Conservation (phyloP, 2,888 invertebrate species). For the Pollenia labialis region DNA sequence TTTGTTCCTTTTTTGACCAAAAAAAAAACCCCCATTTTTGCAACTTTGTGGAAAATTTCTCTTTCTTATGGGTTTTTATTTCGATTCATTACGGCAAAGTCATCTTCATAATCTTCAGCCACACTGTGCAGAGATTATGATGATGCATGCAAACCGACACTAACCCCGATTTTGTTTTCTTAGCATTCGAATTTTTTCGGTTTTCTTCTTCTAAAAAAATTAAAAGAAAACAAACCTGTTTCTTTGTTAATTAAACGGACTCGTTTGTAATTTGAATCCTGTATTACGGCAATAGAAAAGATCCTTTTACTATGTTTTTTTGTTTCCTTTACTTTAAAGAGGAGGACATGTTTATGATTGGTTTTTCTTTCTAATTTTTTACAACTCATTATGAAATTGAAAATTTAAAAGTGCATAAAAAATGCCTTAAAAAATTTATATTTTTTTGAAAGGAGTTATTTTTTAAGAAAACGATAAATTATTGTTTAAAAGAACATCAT, state of each 20-base stretch:
- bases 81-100: conserved; percentile 11
- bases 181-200: background rate
- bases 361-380: background rate
- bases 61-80: conserved; percentile 5
- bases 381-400: conserved; percentile 30
- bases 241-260: background rate
- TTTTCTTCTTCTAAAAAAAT: background rate
- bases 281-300: background rate
- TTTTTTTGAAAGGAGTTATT: background rate
- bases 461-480: conserved; percentile 23
- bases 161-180: background rate
- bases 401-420: conserved; percentile 22
- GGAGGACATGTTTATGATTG: conserved; percentile 64
- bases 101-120: background rate
- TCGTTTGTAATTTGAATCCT: conserved; percentile 39
- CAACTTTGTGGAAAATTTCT: conserved; percentile 25
- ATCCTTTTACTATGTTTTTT: background rate
- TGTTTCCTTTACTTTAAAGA: background rate
- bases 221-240: conserved; percentile 30
- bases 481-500: background rate
- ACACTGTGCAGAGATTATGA: no score
- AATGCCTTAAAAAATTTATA: background rate
- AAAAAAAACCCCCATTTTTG: background rate
- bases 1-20: no score
- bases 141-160: background rate